Evolutionary conservation across 2,113 vertebrate genomes (phyloP).

Genomic region (Eretmochelys imbricata): DNA sequence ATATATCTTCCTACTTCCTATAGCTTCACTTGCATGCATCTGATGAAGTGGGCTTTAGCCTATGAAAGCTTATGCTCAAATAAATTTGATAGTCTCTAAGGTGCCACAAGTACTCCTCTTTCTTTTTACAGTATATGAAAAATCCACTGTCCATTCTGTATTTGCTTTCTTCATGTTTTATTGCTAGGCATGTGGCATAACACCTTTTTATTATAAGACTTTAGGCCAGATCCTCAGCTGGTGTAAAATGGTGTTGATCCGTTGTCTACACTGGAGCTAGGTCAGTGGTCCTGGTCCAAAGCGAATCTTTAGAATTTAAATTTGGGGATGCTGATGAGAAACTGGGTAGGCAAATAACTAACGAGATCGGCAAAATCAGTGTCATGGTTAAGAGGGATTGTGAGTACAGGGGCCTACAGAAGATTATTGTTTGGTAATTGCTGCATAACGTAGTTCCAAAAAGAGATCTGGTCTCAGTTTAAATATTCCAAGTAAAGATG

Average conservation of each 20-base stretch:
- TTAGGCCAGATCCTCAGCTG: background rate
- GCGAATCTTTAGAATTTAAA: background rate
- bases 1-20: too few relatives aligned
- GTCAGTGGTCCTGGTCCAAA: background rate
- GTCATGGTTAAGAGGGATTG: background rate
- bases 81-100: too few relatives aligned
- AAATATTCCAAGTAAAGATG: background rate
- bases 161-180: background rate
- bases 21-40: too few relatives aligned
- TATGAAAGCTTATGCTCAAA: too few relatives aligned
- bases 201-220: background rate
- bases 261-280: background rate
- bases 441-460: background rate
- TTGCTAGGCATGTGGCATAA: background rate
- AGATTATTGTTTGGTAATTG: background rate
- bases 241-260: background rate
- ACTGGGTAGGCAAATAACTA: background rate
- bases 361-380: background rate
- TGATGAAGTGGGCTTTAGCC: too few relatives aligned
- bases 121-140: background rate
- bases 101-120: too few relatives aligned
- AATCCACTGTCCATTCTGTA: too few relatives aligned
- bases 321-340: background rate
- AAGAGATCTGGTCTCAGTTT: background rate
- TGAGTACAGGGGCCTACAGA: background rate